Evolutionary conservation across 2,113 vertebrate genomes (phyloP).

Genomic region (Triplophysa siluroides): DNA sequence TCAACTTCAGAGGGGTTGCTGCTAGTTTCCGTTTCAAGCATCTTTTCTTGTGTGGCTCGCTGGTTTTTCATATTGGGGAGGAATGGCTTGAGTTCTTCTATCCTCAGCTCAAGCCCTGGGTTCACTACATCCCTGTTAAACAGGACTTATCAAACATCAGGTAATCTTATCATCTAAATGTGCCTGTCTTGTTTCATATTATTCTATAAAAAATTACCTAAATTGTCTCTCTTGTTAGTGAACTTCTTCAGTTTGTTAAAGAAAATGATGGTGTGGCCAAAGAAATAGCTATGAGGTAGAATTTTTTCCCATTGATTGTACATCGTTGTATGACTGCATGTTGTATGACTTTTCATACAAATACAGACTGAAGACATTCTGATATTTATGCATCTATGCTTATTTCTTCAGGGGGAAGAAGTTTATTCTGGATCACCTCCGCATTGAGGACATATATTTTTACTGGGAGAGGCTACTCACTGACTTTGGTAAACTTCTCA

Average conservation of each 20-base stretch:
- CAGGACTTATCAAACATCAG: slow-evolving; percentile 90
- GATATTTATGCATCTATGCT: not conserved
- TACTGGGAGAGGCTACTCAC: slow-evolving; percentile 92
- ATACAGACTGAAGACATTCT: not conserved
- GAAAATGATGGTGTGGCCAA: slow-evolving; percentile 88
- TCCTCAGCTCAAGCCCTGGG: slow-evolving; percentile 90
- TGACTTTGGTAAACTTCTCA: slow-evolving; percentile 81
- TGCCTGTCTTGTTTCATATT: not conserved
- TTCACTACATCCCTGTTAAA: slow-evolving; percentile 91
- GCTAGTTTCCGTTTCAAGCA: slow-evolving; percentile 98
- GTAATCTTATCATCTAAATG: slow-evolving; percentile 65
- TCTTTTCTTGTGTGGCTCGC: slow-evolving; percentile 91
- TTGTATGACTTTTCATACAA: not conserved
- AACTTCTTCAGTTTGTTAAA: slow-evolving; percentile 88
- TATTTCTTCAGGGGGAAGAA: slow-evolving; percentile 79
- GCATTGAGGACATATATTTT: slow-evolving; percentile 89
- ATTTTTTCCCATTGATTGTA: not conserved
- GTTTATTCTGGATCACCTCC: slow-evolving; percentile 87
- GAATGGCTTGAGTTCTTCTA: slow-evolving; percentile 98
- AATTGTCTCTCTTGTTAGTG: slow-evolving; percentile 72
- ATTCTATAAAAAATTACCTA: not conserved
- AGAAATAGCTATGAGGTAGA: slow-evolving; percentile 86
- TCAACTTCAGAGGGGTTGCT: slow-evolving; percentile 96
- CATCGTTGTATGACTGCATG: not conserved
- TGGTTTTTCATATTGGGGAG: slow-evolving; percentile 93